Evolutionary conservation across 2,888 invertebrate species (phyloP).

Genomic region (Diadromus collaris): DNA sequence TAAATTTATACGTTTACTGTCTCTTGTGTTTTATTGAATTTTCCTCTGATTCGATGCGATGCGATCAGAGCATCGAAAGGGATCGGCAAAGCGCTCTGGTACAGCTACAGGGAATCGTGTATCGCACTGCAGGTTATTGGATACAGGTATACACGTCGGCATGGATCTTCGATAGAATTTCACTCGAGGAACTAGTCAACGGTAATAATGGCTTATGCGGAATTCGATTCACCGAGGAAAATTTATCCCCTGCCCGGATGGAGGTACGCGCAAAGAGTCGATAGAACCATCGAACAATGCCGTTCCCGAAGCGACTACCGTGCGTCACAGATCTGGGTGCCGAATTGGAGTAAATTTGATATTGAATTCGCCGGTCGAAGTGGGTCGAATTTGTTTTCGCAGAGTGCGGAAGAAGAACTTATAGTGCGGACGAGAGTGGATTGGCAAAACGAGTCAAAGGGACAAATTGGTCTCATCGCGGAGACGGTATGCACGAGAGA

Average conservation of each 20-base stretch:
- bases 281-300: background rate
- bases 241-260: background rate
- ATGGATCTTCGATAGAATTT: background rate
- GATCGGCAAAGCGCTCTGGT: background rate
- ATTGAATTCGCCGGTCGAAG: background rate
- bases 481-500: background rate
- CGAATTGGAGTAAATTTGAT: background rate
- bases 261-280: background rate
- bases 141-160: background rate
- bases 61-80: constrained; percentile 5
- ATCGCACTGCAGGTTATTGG: background rate
- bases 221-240: background rate
- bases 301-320: background rate
- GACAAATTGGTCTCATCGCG: constrained; percentile 26
- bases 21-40: constrained; percentile 44
- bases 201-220: background rate
- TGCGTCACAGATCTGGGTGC: background rate
- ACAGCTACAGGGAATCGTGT: background rate
- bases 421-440: background rate
- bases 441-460: constrained; percentile 4
- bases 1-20: constrained; percentile 3
- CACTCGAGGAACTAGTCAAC: background rate
- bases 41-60: constrained; percentile 31
- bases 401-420: background rate
- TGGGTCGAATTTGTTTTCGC: background rate